These are phyloP conservation scores for Leuctra nigra DNA, from an alignment of 2,888 invertebrate genomes.

Conservation along the genomic window DNA sequence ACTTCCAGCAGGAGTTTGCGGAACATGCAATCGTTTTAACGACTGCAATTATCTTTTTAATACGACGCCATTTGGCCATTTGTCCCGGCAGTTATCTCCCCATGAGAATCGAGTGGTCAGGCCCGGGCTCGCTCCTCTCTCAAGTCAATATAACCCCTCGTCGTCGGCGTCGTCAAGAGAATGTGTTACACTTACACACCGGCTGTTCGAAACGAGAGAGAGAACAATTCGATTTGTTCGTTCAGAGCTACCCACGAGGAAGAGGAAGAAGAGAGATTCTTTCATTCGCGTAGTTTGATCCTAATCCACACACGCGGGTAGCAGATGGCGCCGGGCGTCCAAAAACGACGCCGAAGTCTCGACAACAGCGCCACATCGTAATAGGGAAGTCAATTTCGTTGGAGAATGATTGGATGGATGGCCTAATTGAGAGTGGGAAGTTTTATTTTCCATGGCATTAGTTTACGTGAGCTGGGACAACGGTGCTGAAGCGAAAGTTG, in stretches of 20 bases:
- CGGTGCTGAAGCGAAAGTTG: too few species aligned
- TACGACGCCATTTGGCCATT: conserved; percentile 2
- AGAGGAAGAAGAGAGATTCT: too few species aligned
- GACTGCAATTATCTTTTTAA: conserved; percentile 10
- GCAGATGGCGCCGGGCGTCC: neutral
- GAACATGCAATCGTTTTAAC: too few species aligned
- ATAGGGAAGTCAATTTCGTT: too few species aligned
- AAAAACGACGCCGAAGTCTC: neutral
- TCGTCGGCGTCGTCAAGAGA: neutral
- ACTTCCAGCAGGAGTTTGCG: too few species aligned
- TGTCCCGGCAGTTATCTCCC: neutral
- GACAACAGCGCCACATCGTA: too few species aligned
- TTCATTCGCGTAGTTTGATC: too few species aligned
- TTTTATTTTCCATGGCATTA: too few species aligned
- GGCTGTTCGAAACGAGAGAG: conserved; percentile 9
- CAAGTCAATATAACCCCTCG: conserved; percentile 1
- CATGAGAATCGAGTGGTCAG: neutral
- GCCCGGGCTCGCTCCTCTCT: neutral
- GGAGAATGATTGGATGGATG: too few species aligned
- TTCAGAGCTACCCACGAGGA: neutral
- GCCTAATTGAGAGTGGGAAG: too few species aligned
- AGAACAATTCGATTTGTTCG: conserved; percentile 10
- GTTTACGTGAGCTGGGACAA: too few species aligned
- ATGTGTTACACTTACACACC: neutral
- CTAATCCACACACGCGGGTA: neutral